Conservation (phyloP, 2,888 invertebrate species). For the Ditylenchus weischeri region DNA sequence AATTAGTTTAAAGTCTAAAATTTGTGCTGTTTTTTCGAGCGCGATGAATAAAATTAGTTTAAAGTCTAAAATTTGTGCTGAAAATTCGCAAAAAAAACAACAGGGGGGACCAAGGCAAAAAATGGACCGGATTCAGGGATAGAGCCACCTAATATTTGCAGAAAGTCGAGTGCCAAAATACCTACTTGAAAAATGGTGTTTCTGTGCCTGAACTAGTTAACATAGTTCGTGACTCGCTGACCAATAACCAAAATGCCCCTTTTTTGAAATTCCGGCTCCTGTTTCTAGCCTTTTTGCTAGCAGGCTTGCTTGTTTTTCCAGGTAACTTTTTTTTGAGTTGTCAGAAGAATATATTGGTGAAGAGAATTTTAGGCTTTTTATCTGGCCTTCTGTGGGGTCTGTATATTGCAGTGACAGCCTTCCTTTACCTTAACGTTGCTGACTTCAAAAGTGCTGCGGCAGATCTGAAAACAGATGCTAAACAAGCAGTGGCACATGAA, state of each 20-base stretch:
- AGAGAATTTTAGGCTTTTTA: constrained; percentile 38
- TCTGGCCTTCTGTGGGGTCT: constrained; percentile 53
- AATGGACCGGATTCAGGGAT: too few relatives aligned
- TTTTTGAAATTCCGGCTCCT: constrained; percentile 1
- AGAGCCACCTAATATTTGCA: too few relatives aligned
- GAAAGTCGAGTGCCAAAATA: too few relatives aligned
- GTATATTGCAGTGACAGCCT: constrained; percentile 45
- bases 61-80: too few relatives aligned
- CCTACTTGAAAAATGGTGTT: too few relatives aligned
- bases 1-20: too few relatives aligned
- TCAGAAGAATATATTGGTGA: background rate
- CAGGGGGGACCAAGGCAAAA: too few relatives aligned
- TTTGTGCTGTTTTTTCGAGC: too few relatives aligned
- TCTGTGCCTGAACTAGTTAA: background rate
- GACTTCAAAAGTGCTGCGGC: constrained; percentile 35
- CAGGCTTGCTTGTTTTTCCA: background rate
- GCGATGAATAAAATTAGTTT: too few relatives aligned
- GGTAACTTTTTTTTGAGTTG: background rate
- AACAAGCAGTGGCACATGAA: constrained; percentile 21
- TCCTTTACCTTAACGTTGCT: constrained; percentile 52
- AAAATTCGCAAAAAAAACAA: too few relatives aligned
- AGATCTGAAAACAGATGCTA: background rate
- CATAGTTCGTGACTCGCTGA: background rate
- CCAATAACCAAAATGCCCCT: background rate
- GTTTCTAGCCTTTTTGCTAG: background rate